Evolutionary conservation across 2,888 invertebrate species (phyloP).

Genomic region (Ferdinandea cuprea): DNA sequence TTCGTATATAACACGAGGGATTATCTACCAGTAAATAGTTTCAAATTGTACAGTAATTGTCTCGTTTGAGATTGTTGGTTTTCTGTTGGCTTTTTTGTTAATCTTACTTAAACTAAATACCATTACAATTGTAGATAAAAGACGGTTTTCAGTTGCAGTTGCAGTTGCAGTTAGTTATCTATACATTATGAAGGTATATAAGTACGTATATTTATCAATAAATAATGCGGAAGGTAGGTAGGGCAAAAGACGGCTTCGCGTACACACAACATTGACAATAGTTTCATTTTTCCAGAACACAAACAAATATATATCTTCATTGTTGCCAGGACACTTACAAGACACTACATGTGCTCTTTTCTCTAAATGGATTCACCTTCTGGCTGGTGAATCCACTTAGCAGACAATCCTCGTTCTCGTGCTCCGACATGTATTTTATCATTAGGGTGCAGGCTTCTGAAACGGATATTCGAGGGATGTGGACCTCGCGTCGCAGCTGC

Average conservation of each 20-base stretch:
- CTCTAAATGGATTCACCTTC: slow-evolving; percentile 97
- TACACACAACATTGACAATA: slow-evolving; percentile 73
- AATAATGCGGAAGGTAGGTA: slow-evolving; percentile 38
- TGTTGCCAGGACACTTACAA: slow-evolving; percentile 84
- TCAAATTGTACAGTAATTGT: slow-evolving; percentile 63
- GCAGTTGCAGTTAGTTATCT: slow-evolving; percentile 7
- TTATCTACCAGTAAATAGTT: slow-evolving; percentile 51
- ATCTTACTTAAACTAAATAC: slow-evolving; percentile 54
- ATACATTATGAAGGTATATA: no score
- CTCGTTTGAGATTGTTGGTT: slow-evolving; percentile 31
- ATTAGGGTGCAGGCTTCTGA: slow-evolving; percentile 96
- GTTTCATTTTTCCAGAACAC: slow-evolving; percentile 49
- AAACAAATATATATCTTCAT: slow-evolving; percentile 23
- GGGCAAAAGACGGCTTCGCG: slow-evolving; percentile 46
- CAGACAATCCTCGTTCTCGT: slow-evolving; percentile 96
- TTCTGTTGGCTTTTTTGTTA: slow-evolving; percentile 5
- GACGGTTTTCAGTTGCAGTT: slow-evolving; percentile 70
- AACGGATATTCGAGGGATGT: slow-evolving; percentile 89
- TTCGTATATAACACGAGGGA: slow-evolving; percentile 35
- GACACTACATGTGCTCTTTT: slow-evolving; percentile 94
- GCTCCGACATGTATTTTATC: slow-evolving; percentile 94
- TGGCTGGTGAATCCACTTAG: slow-evolving; percentile 96
- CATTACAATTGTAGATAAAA: slow-evolving; percentile 56
- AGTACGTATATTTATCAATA: slow-evolving; percentile 31
- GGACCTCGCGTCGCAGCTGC: slow-evolving; percentile 95